A percentile compares a stretch with the other conserved stretches of the same genome.
phyloP scores from a whole-genome alignment of 2,113 vertebrate species.

The Pelusios castaneus region DNA sequence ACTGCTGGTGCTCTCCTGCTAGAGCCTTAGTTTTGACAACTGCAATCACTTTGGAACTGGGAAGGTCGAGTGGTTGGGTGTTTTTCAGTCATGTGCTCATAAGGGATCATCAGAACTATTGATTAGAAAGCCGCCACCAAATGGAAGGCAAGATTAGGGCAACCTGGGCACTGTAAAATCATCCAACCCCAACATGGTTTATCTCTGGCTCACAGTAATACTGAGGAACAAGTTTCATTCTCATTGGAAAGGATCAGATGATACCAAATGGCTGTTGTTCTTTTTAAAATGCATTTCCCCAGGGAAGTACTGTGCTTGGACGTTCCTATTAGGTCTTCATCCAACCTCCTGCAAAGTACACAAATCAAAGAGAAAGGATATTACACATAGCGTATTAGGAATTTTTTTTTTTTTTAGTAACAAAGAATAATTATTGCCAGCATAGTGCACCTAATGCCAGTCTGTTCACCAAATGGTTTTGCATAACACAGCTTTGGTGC shows the following conservation, averaged over 20 bases:
- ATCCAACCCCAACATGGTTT: background rate
- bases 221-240: background rate
- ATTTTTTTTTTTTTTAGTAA: background rate
- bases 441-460: background rate
- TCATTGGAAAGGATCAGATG: background rate
- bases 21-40: background rate
- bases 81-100: background rate
- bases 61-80: background rate
- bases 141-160: background rate
- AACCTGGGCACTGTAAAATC: background rate
- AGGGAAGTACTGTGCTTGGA: background rate
- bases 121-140: background rate
- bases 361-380: background rate
- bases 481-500: background rate
- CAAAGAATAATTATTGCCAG: background rate
- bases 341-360: background rate
- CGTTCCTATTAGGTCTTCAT: background rate
- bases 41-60: background rate
- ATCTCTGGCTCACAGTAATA: background rate
- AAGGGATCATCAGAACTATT: background rate
- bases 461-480: background rate
- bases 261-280: background rate
- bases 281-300: background rate
- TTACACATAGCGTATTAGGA: background rate
- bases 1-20: background rate